phyloP scores from a whole-genome alignment of 1,140 invertebrate species.

The Chelonus insularis region DNA sequence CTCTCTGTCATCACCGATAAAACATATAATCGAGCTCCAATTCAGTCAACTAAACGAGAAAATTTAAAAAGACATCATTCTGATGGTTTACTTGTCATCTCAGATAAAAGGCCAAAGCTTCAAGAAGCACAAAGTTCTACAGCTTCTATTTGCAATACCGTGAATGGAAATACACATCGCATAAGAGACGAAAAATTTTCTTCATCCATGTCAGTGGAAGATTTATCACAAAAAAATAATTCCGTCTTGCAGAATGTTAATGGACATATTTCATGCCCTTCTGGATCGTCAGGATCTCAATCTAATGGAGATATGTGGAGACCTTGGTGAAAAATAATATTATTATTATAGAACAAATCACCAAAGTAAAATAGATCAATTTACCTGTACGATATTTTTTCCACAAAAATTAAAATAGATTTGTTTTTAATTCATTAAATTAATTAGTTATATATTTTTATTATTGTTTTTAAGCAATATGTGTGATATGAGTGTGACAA shows the following conservation, averaged over 20 bases:
- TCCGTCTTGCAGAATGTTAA: constrained; percentile 24
- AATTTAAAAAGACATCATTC: constrained; percentile 46
- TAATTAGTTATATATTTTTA: too few relatives aligned
- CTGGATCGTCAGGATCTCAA: constrained; percentile 37
- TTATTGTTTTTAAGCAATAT: too few relatives aligned
- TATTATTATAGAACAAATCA: too few relatives aligned
- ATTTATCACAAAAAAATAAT: constrained; percentile 42
- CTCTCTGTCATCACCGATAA: constrained; percentile 56
- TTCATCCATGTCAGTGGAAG: constrained; percentile 36
- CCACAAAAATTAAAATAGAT: too few relatives aligned
- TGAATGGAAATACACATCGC: constrained; percentile 17
- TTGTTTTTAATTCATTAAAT: too few relatives aligned
- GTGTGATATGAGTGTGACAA: too few relatives aligned
- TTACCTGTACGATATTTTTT: not conserved
- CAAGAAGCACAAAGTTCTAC: constrained; percentile 38
- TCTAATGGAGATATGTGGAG: constrained; percentile 59
- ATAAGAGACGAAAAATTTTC: constrained; percentile 34
- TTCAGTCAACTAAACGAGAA: constrained; percentile 35
- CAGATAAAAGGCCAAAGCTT: constrained; percentile 49
- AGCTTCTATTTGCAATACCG: constrained; percentile 29
- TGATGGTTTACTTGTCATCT: constrained; percentile 48
- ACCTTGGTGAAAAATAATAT: constrained; percentile 52
- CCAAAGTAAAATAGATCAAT: not conserved
- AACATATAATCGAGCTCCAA: constrained; percentile 41
- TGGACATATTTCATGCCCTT: constrained; percentile 42